Conservation (phyloP, 1,140 invertebrate species). For the Macrocentrus cingulum region DNA sequence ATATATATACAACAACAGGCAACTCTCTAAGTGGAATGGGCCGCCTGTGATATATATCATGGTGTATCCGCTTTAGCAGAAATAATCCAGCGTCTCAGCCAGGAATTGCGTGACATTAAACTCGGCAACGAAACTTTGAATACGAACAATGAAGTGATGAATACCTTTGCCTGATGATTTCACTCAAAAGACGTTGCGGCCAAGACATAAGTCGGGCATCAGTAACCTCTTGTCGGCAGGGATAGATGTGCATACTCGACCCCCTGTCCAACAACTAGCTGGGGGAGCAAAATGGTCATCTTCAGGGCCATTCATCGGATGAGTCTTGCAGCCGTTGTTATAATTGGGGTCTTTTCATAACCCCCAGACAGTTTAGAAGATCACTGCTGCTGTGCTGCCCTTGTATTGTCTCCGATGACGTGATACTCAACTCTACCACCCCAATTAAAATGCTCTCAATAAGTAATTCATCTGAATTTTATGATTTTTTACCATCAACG, state of each 20-base stretch:
- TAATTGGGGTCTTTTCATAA: neutral
- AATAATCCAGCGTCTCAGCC: slow-evolving; percentile 39
- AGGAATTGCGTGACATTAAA: slow-evolving; percentile 59
- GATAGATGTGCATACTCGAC: slow-evolving; percentile 13
- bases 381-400: neutral
- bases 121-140: slow-evolving; percentile 43
- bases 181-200: slow-evolving; percentile 27
- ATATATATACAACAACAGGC: neutral
- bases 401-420: no score
- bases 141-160: slow-evolving; percentile 57
- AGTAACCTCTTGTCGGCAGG: slow-evolving; percentile 22
- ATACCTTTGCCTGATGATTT: slow-evolving; percentile 38
- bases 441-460: no score
- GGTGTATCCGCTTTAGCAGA: slow-evolving; percentile 35
- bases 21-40: slow-evolving; percentile 18
- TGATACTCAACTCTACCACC: no score
- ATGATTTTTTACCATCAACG: no score
- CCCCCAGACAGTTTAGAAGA: neutral
- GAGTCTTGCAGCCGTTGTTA: neutral
- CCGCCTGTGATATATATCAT: slow-evolving; percentile 36
- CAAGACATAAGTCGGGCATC: slow-evolving; percentile 44
- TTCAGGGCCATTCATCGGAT: slow-evolving; percentile 9
- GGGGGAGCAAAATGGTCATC: slow-evolving; percentile 1
- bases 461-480: no score
- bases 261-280: no score